Evolutionary conservation across 2,797 vertebrate species (phyloP).

Genomic region (Malacoctenus gilli): DNA sequence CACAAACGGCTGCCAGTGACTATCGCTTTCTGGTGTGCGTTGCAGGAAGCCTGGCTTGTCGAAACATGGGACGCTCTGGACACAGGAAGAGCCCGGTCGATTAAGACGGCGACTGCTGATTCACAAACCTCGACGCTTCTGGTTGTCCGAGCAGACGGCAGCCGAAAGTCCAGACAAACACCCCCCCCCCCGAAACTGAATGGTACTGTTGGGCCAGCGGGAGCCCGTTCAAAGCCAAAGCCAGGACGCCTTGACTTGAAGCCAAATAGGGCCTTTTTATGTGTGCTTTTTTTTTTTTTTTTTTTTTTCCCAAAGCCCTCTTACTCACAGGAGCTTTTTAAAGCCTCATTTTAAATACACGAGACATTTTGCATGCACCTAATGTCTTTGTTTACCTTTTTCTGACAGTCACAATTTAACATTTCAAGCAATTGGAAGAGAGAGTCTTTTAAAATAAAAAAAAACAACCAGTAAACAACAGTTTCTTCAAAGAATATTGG

Average conservation of each 20-base stretch:
- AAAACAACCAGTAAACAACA: too few species aligned
- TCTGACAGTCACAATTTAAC: too few species aligned
- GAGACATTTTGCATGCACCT: too few species aligned
- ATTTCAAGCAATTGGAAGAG: too few species aligned
- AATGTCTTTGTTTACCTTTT: too few species aligned
- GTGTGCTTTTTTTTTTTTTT: slow-evolving; percentile 22
- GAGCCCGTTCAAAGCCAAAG: slow-evolving; percentile 71
- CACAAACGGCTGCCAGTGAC: too few species aligned
- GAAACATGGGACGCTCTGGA: slow-evolving; percentile 85
- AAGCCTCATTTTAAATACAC: slow-evolving; percentile 74
- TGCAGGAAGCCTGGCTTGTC: slow-evolving; percentile 88
- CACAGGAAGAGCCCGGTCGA: slow-evolving; percentile 88
- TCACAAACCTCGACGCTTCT: slow-evolving; percentile 29
- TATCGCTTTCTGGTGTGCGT: too few species aligned
- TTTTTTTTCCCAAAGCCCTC: too few species aligned
- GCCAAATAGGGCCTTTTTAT: slow-evolving; percentile 77
- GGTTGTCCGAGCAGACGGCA: slow-evolving; percentile 51
- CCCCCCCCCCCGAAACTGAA: slow-evolving; percentile 48
- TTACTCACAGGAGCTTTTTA: slow-evolving; percentile 69
- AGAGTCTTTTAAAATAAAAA: too few species aligned
- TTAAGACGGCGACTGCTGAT: slow-evolving; percentile 73
- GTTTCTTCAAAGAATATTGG: too few species aligned
- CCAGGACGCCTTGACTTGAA: slow-evolving; percentile 76
- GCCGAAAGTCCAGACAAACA: slow-evolving; percentile 46
- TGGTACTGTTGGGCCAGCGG: slow-evolving; percentile 51